These are phyloP conservation scores for Oenanthe oenanthe DNA, from an alignment of 2,113 vertebrate genomes.

Conservation along the genomic window DNA sequence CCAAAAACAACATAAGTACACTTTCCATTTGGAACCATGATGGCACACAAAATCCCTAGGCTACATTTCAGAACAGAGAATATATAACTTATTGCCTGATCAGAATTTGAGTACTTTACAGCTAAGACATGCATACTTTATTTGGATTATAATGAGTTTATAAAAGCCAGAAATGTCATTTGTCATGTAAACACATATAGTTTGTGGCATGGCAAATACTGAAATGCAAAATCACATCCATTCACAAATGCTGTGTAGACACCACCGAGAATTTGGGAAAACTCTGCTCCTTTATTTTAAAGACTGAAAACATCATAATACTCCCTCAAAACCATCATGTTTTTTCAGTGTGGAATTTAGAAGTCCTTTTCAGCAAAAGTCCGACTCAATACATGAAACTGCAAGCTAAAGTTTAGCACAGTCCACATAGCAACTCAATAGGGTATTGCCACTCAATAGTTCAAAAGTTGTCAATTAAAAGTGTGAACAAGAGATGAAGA, in stretches of 20 bases:
- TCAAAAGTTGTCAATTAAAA: slow-evolving; percentile 24
- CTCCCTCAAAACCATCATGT: fast-evolving
- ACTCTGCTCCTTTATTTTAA: not conserved
- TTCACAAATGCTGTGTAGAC: not conserved
- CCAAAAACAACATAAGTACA: fast-evolving
- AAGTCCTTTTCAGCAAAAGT: not conserved
- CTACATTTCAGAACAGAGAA: not conserved
- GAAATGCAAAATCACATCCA: not conserved
- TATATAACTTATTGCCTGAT: not conserved
- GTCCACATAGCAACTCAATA: not conserved
- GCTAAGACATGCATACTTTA: not conserved
- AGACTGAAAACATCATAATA: not conserved
- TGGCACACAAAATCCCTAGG: not conserved
- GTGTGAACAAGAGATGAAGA: slow-evolving; percentile 46
- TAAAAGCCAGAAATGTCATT: not conserved
- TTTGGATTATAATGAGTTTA: not conserved
- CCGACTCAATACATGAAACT: not conserved
- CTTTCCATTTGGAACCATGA: not conserved
- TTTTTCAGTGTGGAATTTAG: not conserved
- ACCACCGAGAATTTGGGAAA: not conserved
- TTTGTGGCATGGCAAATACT: not conserved
- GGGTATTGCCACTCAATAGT: slow-evolving; percentile 18
- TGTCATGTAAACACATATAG: not conserved
- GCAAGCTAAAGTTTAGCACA: not conserved
- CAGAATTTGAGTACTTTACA: not conserved